Conservation (phyloP, 2,113 vertebrate species). For the Arenaria interpres region DNA sequence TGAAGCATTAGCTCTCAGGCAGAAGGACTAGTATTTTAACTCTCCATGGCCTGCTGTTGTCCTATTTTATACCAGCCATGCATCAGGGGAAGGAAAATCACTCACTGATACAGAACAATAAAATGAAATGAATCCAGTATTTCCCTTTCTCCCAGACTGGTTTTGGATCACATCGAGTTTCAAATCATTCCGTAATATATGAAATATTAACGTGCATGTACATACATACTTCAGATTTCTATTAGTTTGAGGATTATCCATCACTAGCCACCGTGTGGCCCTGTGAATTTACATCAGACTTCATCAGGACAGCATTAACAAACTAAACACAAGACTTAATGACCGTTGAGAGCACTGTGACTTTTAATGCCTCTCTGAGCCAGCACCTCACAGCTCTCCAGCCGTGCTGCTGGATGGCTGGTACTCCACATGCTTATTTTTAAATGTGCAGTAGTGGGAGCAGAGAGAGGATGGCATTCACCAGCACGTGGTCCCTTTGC, state of each 20-base stretch:
- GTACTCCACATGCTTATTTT: not conserved
- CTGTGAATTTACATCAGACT: not conserved
- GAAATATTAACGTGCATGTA: not conserved
- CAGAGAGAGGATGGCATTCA: not conserved
- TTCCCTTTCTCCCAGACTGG: not conserved
- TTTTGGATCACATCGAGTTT: not conserved
- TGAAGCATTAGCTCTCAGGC: not conserved
- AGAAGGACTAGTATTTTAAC: not conserved
- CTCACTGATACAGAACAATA: not conserved
- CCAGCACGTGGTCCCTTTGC: not conserved
- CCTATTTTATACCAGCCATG: not conserved
- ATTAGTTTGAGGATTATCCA: not conserved
- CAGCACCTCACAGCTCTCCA: not conserved
- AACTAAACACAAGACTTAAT: not conserved
- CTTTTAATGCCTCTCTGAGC: not conserved
- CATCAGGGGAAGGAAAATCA: not conserved
- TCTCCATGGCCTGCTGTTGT: not conserved
- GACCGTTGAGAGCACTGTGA: not conserved
- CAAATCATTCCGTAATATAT: not conserved
- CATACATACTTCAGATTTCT: not conserved
- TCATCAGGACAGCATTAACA: not conserved
- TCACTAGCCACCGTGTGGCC: not conserved
- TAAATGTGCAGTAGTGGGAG: not conserved
- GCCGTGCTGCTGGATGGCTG: rapidly evolving
- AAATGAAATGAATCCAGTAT: not conserved